phyloP scores from a whole-genome alignment of 2,888 invertebrate species.

The Brachyptera putata region DNA sequence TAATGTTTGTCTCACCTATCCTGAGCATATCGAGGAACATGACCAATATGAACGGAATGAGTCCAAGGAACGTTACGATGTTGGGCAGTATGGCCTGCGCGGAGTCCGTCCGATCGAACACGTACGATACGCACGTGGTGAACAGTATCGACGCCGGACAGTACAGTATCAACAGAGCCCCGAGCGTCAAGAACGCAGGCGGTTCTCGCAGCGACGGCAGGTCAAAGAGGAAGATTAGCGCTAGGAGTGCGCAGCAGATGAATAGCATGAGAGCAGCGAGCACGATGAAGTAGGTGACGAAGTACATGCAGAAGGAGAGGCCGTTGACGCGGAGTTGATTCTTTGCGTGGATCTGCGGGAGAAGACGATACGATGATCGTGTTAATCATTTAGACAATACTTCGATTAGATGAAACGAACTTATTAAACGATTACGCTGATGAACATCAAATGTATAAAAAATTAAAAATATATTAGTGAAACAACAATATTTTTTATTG shows the following conservation, averaged over 20 bases:
- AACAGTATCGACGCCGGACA: conserved; percentile 72
- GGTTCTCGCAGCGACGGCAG: conserved; percentile 65
- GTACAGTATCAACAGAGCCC: conserved; percentile 63
- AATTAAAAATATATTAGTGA: no score
- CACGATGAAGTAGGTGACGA: conserved; percentile 69
- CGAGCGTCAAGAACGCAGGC: conserved; percentile 64
- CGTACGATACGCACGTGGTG: conserved; percentile 70
- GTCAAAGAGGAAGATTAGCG: conserved; percentile 62
- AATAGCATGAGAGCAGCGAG: conserved; percentile 64
- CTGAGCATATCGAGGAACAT: conserved; percentile 67
- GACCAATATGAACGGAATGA: conserved; percentile 70
- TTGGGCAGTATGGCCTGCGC: conserved; percentile 76
- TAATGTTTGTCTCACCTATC: conserved; percentile 64
- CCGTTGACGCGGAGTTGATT: conserved; percentile 80
- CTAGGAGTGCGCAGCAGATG: conserved; percentile 60
- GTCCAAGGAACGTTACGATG: conserved; percentile 67
- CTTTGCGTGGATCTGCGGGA: conserved; percentile 69
- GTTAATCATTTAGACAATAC: no score
- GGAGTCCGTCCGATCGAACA: conserved; percentile 78
- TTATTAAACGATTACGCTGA: no score
- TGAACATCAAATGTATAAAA: background rate
- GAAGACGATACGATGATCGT: conserved; percentile 20
- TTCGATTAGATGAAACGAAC: no score
- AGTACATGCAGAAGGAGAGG: conserved; percentile 68
- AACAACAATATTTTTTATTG: no score